A percentile compares a stretch with the other conserved stretches of the same genome.
These are phyloP conservation scores for Trichonephila clavipes DNA, from an alignment of 1,140 invertebrate genomes.

Conservation along the genomic window DNA sequence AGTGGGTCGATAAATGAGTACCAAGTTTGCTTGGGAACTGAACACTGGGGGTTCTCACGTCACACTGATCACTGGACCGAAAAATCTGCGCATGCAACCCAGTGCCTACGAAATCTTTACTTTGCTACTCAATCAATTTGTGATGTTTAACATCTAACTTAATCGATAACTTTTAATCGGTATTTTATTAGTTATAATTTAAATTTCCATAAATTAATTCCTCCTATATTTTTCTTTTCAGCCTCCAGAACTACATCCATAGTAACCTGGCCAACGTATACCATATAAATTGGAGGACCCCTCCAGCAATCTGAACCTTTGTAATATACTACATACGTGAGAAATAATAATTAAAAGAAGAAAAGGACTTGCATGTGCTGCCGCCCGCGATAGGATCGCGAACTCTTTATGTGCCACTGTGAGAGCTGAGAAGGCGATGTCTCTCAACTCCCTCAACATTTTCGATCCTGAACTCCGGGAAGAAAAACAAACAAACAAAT, in stretches of 20 bases:
- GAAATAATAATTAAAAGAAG: constrained; percentile 30
- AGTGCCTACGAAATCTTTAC: too few species aligned
- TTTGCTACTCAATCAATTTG: too few species aligned
- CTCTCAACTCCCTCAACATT: constrained; percentile 5
- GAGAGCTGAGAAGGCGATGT: constrained; percentile 5
- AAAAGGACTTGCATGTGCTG: constrained; percentile 43
- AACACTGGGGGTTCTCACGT: too few species aligned
- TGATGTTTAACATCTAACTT: too few species aligned
- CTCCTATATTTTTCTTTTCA: constrained; percentile 22
- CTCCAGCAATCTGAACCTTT: constrained; percentile 67
- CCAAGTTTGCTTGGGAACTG: too few species aligned
- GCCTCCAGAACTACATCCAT: constrained; percentile 72
- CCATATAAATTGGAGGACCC: background rate
- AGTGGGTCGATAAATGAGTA: too few species aligned
- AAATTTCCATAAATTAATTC: too few species aligned
- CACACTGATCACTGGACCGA: too few species aligned
- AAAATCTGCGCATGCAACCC: too few species aligned
- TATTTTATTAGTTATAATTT: too few species aligned
- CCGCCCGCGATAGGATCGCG: constrained; percentile 39
- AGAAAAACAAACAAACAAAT: background rate
- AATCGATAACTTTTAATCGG: too few species aligned
- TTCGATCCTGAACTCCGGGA: constrained; percentile 36
- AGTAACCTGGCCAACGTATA: constrained; percentile 39
- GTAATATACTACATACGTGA: constrained; percentile 61
- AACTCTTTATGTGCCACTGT: constrained; percentile 74